These are phyloP conservation scores for Lethenteron reissneri DNA, from an alignment of 2,113 vertebrate genomes.

Conservation along the genomic window DNA sequence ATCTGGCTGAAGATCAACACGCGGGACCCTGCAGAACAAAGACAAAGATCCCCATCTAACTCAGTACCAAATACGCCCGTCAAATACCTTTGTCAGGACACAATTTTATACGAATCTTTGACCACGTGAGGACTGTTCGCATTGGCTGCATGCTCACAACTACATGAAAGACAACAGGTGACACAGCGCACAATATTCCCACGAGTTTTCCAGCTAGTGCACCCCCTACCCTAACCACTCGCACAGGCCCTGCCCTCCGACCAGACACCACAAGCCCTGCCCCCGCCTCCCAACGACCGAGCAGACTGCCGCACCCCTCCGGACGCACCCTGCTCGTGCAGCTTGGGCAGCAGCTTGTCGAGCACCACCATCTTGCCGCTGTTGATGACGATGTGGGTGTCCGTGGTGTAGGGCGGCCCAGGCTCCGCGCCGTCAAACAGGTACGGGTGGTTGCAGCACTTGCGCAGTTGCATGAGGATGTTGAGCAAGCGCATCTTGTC, in stretches of 20 bases:
- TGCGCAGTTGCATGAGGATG: conserved; percentile 60
- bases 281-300: too few relatives aligned
- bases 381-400: conserved; percentile 55
- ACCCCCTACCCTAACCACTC: too few relatives aligned
- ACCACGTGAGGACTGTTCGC: too few relatives aligned
- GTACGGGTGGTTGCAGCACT: conserved; percentile 66
- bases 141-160: too few relatives aligned
- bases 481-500: conserved; percentile 68
- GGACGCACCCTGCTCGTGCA: conserved; percentile 45
- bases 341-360: conserved; percentile 51
- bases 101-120: not conserved
- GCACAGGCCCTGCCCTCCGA: too few relatives aligned
- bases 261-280: too few relatives aligned
- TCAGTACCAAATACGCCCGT: not conserved
- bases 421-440: conserved; percentile 63
- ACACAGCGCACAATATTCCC: too few relatives aligned
- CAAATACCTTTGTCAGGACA: not conserved
- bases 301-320: not conserved
- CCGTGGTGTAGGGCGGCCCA: conserved; percentile 57
- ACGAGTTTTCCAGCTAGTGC: too few relatives aligned
- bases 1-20: conserved; percentile 65
- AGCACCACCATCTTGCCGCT: conserved; percentile 61
- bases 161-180: too few relatives aligned
- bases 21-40: conserved; percentile 31
- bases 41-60: not conserved